Conservation (phyloP, 2,113 vertebrate species). For the Ammodytes dubius region DNA sequence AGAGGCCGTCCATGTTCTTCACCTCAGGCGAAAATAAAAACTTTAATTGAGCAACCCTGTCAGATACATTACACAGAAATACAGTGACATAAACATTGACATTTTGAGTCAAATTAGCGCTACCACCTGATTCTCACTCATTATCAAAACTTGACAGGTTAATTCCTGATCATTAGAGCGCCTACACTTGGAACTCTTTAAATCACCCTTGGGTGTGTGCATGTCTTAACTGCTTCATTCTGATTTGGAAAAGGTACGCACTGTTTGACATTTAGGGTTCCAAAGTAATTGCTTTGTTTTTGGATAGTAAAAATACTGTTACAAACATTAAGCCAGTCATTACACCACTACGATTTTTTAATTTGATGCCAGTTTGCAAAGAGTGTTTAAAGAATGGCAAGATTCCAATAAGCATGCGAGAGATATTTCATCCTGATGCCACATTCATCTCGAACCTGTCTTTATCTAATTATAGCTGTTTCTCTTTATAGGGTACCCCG, state of each 20-base stretch:
- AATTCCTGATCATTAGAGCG: slow-evolving; percentile 32
- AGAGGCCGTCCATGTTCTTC: too few species aligned
- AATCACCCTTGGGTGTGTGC: neutral
- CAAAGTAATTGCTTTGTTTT: slow-evolving; percentile 29
- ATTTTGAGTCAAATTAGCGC: slow-evolving; percentile 39
- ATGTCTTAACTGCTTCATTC: neutral
- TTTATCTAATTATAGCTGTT: neutral
- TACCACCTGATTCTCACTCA: slow-evolving; percentile 1
- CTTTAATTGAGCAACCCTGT: neutral
- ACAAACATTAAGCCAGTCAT: slow-evolving; percentile 26
- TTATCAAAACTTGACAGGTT: slow-evolving; percentile 45
- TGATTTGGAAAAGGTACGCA: neutral
- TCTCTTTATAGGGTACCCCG: slow-evolving; percentile 87
- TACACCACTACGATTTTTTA: slow-evolving; percentile 30
- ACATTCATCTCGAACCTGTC: slow-evolving; percentile 1
- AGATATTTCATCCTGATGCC: slow-evolving; percentile 1
- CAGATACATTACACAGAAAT: neutral
- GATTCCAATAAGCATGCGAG: neutral
- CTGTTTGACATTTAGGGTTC: slow-evolving; percentile 43
- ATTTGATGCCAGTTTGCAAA: slow-evolving; percentile 13
- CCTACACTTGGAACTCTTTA: slow-evolving; percentile 7
- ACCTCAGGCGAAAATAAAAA: too few species aligned
- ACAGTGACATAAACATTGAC: neutral
- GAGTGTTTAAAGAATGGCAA: neutral
- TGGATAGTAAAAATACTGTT: slow-evolving; percentile 27